phyloP scores from a whole-genome alignment of 2,113 vertebrate species.

The Baryphthengus martii region DNA sequence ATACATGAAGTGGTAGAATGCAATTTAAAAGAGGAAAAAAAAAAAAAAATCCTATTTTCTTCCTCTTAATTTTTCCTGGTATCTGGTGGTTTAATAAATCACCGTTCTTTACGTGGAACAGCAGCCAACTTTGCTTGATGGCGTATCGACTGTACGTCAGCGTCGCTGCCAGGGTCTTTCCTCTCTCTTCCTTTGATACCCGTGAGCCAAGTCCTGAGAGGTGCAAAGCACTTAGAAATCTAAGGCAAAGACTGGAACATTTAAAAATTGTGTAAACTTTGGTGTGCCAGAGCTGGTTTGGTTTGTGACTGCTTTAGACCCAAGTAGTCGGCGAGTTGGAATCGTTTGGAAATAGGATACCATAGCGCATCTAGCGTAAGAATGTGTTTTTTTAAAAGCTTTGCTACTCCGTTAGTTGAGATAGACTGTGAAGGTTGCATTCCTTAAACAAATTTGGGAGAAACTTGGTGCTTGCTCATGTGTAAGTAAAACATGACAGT shows the following conservation, averaged over 20 bases:
- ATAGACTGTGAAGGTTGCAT: not conserved
- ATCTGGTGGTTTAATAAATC: not conserved
- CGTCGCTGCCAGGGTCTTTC: rapidly evolving
- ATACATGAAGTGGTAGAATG: not conserved
- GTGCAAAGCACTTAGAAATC: not conserved
- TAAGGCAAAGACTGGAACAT: not conserved
- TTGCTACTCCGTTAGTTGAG: not conserved
- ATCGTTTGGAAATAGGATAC: not conserved
- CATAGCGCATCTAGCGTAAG: not conserved
- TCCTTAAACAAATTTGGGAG: not conserved
- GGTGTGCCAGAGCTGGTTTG: not conserved
- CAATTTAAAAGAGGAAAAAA: not conserved
- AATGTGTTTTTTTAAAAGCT: not conserved
- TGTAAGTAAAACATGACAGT: not conserved
- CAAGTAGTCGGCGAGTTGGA: not conserved
- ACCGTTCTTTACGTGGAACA: rapidly evolving
- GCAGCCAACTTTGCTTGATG: not conserved
- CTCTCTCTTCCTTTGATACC: not conserved
- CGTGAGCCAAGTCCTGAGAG: not conserved
- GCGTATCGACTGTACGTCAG: not conserved
- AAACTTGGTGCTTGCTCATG: not conserved
- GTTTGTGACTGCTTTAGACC: not conserved
- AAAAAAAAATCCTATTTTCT: not conserved
- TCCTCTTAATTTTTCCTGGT: not conserved
- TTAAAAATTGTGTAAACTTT: not conserved